Conservation (phyloP, 2,113 vertebrate species). For the Cricetomys ansorgei region DNA sequence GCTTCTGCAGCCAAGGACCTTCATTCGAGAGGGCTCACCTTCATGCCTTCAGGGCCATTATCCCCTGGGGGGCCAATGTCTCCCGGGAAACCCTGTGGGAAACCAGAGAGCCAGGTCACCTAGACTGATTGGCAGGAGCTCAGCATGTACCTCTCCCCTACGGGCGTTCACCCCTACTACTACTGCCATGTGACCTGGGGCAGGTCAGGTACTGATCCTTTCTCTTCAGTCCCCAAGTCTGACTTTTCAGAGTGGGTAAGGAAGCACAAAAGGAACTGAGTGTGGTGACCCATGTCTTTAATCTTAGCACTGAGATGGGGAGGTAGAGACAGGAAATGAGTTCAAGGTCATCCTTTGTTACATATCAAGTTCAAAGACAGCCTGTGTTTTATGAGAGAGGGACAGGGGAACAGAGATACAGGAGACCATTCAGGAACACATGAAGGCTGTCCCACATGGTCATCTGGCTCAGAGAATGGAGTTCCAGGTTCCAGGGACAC, state of each 20-base stretch:
- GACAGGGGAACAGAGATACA: background rate
- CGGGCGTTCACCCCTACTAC: background rate
- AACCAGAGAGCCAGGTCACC: slow-evolving; percentile 65
- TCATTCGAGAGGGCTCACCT: slow-evolving; percentile 88
- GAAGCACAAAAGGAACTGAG: background rate
- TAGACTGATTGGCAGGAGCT: background rate
- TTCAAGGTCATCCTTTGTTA: background rate
- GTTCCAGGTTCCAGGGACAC: rapidly evolving
- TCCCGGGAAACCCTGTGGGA: slow-evolving; percentile 95
- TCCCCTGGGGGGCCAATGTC: slow-evolving; percentile 97
- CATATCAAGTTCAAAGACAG: background rate
- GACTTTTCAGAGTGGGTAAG: background rate
- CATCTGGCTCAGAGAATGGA: background rate
- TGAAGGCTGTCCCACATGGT: background rate
- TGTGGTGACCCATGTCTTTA: background rate
- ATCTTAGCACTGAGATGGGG: background rate
- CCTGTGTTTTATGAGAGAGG: background rate
- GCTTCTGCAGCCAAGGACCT: background rate
- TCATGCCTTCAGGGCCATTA: slow-evolving; percentile 96
- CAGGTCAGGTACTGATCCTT: background rate
- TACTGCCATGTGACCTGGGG: background rate
- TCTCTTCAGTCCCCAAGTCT: background rate
- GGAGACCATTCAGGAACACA: no score
- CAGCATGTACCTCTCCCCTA: background rate
- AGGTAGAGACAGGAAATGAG: background rate